Evolutionary conservation across 2,113 vertebrate species (phyloP).

Genomic region (Ibidorhyncha struthersii): DNA sequence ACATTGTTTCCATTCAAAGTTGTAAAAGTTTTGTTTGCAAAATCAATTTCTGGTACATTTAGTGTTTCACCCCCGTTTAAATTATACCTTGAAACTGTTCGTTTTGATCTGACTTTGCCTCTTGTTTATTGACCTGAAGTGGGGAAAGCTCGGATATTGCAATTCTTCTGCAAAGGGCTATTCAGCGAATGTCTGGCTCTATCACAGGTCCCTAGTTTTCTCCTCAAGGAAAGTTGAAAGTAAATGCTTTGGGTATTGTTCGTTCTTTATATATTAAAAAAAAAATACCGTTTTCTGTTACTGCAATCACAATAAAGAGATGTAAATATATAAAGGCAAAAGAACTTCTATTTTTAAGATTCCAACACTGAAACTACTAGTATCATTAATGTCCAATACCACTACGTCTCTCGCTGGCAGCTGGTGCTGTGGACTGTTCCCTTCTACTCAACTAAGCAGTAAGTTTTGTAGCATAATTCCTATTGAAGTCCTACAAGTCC

Average conservation of each 20-base stretch:
- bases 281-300: not conserved
- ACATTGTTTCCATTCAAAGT: not conserved
- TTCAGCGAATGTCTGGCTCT: not conserved
- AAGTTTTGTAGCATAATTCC: not conserved
- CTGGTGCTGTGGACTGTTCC: not conserved
- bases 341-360: not conserved
- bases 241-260: not conserved
- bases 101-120: not conserved
- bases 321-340: not conserved
- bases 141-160: not conserved
- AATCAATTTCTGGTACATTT: not conserved
- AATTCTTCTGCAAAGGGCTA: not conserved
- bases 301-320: conserved; percentile 20
- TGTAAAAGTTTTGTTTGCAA: not conserved
- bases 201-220: not conserved
- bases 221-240: not conserved
- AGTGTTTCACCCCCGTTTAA: not conserved
- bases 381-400: not conserved
- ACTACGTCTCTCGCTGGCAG: not conserved
- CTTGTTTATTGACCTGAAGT: not conserved
- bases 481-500: not conserved
- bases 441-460: not conserved
- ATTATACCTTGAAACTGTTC: not conserved
- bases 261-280: conserved; percentile 11
- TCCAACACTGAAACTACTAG: not conserved